These are phyloP conservation scores for Lepas anatifera DNA, from an alignment of 2,888 invertebrate species.

Conservation along the genomic window DNA sequence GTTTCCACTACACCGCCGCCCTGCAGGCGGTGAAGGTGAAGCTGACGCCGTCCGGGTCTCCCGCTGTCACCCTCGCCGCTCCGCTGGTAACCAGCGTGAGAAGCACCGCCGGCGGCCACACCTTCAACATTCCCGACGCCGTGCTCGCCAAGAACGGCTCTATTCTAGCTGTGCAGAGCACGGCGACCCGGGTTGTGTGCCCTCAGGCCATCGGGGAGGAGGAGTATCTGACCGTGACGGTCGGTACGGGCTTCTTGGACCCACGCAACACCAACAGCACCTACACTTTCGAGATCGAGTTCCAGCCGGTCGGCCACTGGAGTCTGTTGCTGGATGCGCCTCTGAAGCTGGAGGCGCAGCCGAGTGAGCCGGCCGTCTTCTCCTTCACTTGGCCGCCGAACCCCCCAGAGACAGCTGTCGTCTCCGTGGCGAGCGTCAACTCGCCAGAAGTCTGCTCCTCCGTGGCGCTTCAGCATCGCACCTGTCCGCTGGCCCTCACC, in stretches of 20 bases:
- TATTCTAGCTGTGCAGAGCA: constrained; percentile 57
- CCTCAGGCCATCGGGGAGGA: constrained; percentile 15
- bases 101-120: constrained; percentile 13
- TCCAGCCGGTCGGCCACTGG: background rate
- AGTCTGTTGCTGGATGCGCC: background rate
- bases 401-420: background rate
- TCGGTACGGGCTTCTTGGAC: background rate
- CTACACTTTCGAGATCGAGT: background rate
- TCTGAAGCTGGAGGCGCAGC: background rate
- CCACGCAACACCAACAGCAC: background rate
- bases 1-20: background rate
- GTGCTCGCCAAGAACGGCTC: constrained; percentile 90
- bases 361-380: constrained; percentile 11
- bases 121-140: constrained; percentile 57
- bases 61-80: background rate
- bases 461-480: constrained; percentile 9
- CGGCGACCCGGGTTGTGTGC: constrained; percentile 19
- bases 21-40: background rate
- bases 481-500: constrained; percentile 11
- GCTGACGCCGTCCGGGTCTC: background rate
- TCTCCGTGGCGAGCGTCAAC: background rate
- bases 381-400: constrained; percentile 7
- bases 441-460: background rate
- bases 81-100: background rate
- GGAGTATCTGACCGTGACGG: constrained; percentile 13